Evolutionary conservation across 2,113 vertebrate genomes (phyloP).

Genomic region (Corynorhinus townsendii): DNA sequence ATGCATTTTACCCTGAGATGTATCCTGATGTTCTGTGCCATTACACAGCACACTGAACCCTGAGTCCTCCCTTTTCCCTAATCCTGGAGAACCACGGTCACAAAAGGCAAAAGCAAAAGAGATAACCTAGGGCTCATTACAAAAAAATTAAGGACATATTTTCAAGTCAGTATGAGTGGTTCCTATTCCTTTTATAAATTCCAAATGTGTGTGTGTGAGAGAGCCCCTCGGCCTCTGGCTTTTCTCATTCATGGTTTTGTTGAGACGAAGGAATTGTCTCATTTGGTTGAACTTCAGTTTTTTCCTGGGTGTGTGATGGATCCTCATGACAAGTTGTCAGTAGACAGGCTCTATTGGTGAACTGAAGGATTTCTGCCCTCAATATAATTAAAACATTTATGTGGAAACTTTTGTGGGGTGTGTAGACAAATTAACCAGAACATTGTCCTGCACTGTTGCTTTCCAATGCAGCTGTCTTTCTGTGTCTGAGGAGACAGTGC

Average conservation of each 20-base stretch:
- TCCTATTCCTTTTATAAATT: background rate
- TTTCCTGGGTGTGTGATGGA: background rate
- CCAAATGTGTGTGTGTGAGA: background rate
- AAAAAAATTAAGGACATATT: background rate
- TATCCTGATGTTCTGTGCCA: background rate
- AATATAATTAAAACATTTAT: background rate
- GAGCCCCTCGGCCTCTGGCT: accelerated
- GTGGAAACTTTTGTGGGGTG: background rate
- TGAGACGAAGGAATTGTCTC: background rate
- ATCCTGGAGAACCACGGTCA: background rate
- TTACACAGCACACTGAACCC: background rate
- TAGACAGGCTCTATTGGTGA: background rate
- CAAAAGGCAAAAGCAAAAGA: background rate
- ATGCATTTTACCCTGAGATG: background rate
- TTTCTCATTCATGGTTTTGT: background rate
- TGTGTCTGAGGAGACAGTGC: background rate
- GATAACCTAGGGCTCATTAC: background rate
- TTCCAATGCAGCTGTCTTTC: background rate
- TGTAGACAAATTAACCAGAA: background rate
- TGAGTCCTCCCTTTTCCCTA: accelerated
- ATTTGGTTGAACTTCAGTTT: background rate
- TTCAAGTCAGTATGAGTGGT: background rate
- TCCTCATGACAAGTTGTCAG: background rate
- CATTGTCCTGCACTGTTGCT: background rate
- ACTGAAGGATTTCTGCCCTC: background rate